Conservation (phyloP, 2,797 vertebrate genomes). For the Falco berigora region DNA sequence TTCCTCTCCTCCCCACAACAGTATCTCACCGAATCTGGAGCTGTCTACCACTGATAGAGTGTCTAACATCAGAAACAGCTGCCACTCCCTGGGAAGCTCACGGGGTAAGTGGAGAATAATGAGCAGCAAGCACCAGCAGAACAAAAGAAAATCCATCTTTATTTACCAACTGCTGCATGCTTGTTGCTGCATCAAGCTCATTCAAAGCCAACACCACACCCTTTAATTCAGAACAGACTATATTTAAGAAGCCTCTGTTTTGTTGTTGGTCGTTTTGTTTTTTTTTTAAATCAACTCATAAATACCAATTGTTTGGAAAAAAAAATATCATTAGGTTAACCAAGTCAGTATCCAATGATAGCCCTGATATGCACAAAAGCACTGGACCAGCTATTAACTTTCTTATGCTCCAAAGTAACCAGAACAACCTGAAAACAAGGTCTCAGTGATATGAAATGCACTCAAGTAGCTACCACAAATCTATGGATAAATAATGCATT, state of each 20-base stretch:
- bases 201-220: constrained; percentile 70
- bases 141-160: constrained; percentile 93
- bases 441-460: not conserved
- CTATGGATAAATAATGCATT: not conserved
- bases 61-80: constrained; percentile 94
- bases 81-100: constrained; percentile 87
- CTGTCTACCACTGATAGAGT: constrained; percentile 96
- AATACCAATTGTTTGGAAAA: not conserved
- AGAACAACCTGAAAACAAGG: not conserved
- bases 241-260: constrained; percentile 43
- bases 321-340: constrained; percentile 15
- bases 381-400: not conserved
- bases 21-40: constrained; percentile 75
- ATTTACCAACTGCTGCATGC: constrained; percentile 87
- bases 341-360: not conserved
- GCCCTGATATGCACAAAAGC: not conserved
- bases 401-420: not conserved
- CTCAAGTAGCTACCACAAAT: not conserved
- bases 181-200: constrained; percentile 71
- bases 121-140: constrained; percentile 80
- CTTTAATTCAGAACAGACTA: constrained; percentile 57
- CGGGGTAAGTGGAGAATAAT: constrained; percentile 90
- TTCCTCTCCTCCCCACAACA: constrained; percentile 58
- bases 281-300: constrained; percentile 36
- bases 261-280: not conserved